phyloP scores from a whole-genome alignment of 2,113 vertebrate species.

The Aspiorhynchus laticeps region DNA sequence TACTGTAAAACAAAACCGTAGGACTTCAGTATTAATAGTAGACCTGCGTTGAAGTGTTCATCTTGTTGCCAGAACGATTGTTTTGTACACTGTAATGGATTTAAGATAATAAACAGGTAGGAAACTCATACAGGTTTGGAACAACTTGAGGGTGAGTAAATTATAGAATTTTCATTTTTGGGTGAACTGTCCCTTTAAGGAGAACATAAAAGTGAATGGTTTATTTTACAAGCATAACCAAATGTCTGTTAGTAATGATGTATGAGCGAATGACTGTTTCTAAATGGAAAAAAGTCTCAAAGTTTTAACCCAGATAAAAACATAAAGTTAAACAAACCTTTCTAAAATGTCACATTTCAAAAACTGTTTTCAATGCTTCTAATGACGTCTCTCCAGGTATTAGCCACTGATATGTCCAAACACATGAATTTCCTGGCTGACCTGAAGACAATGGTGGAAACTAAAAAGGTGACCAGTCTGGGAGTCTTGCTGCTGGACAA shows the following conservation, averaged over 20 bases:
- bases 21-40: no score
- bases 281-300: neutral
- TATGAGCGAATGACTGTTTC: neutral
- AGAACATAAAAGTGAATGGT: no score
- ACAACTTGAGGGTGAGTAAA: no score
- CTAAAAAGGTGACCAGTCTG: conserved; percentile 92
- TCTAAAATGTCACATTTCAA: neutral
- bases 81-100: no score
- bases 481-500: conserved; percentile 92
- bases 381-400: conserved; percentile 74
- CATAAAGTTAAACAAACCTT: neutral
- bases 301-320: neutral
- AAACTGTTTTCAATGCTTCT: neutral
- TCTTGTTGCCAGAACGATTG: no score
- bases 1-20: no score
- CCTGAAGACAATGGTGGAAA: conserved; percentile 96
- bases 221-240: neutral
- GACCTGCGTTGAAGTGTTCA: no score
- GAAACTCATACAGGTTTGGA: no score
- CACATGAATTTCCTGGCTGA: conserved; percentile 93
- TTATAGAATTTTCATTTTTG: no score
- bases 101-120: no score
- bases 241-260: neutral
- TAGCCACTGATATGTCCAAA: conserved; percentile 95
- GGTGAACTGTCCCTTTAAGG: no score